Evolutionary conservation across 2,113 vertebrate species (phyloP), one percentile per base, ranked within the genome.

Genomic region (Python bivittatus): DNA sequence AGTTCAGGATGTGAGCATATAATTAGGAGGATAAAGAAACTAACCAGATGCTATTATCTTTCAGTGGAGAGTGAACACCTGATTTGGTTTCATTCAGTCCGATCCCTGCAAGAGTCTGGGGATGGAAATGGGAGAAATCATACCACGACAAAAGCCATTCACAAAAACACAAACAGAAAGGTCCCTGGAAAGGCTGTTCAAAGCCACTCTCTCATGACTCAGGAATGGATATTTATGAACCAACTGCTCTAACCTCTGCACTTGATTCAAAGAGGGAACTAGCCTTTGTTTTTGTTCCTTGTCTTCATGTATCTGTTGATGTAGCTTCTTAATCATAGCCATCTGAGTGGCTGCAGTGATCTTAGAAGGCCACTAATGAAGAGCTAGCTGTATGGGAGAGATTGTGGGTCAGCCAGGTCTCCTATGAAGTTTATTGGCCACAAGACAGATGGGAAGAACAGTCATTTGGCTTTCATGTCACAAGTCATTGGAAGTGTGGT

Each of bases 261-360:
- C 86, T 91, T 56, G 60, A 22, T 33, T 91, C 84, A 68, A 87
- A 91, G 84, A 42, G 58, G 58, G 60, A 87, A 22, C 48, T 54
- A 56, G 60, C 60, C 0, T 61, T 86, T 90, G 64, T 84, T 86
- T 54, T 53, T 22, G 0, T 38, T 53, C 84, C 27, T 54, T 64
- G 23, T 52, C 60, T 91, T 68, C 58, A 56, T 87, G 84, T 1
- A 25, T 56, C 84, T 87, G 84, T 91, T 91, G 87, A 91, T 87
- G 48, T 87, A 87, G 84, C 91, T 68, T 87, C 84, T 87, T 68
- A 87, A 87, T 68, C 91, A 56, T 29, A 68, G 58, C 48, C 64
- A 53, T 87, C 48, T 68, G n/a, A 25, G 2, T 27, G 48, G 91
- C n/a, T 68, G 7, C 52, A 72, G 25, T 72, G 60, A 72, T 68